Evolutionary conservation across 2,797 vertebrate species (phyloP).

Genomic region (Pyrocephalus nanus): DNA sequence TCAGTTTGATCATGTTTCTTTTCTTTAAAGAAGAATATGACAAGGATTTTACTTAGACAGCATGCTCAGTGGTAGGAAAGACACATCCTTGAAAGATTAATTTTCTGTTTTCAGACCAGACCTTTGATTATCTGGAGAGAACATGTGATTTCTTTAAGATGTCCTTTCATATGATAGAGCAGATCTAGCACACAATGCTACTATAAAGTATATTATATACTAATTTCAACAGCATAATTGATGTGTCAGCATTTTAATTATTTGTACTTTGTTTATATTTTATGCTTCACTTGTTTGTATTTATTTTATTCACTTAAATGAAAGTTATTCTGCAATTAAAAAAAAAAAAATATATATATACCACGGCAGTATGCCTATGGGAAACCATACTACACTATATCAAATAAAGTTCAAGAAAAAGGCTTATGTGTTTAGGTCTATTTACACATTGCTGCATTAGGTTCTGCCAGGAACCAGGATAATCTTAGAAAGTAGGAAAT

Average conservation of each 20-base stretch:
- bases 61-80: background rate
- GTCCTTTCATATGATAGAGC: background rate
- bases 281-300: background rate
- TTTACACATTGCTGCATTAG: background rate
- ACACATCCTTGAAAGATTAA: background rate
- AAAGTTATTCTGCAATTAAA: background rate
- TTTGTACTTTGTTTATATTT: background rate
- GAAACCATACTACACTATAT: background rate
- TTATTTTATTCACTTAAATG: background rate
- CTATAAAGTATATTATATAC: background rate
- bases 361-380: background rate
- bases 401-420: background rate
- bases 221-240: background rate
- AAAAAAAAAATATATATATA: background rate
- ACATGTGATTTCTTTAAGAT: background rate
- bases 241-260: background rate
- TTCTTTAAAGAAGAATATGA: slow-evolving; percentile 50
- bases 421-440: background rate
- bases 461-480: background rate
- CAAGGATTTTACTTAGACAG: background rate
- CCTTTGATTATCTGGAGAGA: background rate
- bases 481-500: background rate
- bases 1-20: slow-evolving; percentile 61
- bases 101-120: background rate
- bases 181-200: background rate